Base-by-base conservation (phyloP, 2,888 invertebrate genomes). In the Harpalus rubripes region DNA sequence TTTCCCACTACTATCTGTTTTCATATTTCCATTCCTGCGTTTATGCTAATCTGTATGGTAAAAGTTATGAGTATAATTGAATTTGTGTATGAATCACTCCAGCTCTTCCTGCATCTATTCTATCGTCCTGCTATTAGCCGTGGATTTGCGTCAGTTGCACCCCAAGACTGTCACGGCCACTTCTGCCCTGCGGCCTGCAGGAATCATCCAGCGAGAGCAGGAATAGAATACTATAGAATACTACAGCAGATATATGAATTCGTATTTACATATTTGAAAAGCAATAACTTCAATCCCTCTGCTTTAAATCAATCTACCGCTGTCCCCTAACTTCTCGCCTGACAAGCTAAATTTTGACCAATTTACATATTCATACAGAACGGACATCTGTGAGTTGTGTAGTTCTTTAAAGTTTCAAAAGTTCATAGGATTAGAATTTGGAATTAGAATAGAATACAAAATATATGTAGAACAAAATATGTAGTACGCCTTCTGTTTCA, bases 281-380 rank as follows among this genome's bases (percentile, higher is more conserved):
- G 86, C 86, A 86, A 87, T 87, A 87, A 86, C 86, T 86, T 79
- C 58, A 59, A 86, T 87, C 87, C 88, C 88, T 87, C 87, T 87
- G 88, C 85, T 88, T 88, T 87, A 88, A 88, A 88, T 88, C 88
- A 88, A 88, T 88, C 88, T 87, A 86, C 86, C 86, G 84, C 59
- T 85, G 87, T 87, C 86, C 85, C 86, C 85, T 80, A 87, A 87
- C 87, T 88, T 87, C 79, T 87, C 86, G 88, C 87, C 87, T 88
- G 88, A 88, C 88, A 88, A 89, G 88, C 88, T 88, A 88, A 89
- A 89, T 89, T 89, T 88, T 87, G 88, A 87, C 87, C 88, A 88
- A 88, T 88, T 88, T 88, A 88, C 88, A 88, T 88, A 88, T 88
- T 88, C 87, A 88, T 88, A 85, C 86, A 52, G 44, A 12, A 52